phyloP scores from a whole-genome alignment of 2,113 vertebrate species.

The Chaenocephalus aceratus region DNA sequence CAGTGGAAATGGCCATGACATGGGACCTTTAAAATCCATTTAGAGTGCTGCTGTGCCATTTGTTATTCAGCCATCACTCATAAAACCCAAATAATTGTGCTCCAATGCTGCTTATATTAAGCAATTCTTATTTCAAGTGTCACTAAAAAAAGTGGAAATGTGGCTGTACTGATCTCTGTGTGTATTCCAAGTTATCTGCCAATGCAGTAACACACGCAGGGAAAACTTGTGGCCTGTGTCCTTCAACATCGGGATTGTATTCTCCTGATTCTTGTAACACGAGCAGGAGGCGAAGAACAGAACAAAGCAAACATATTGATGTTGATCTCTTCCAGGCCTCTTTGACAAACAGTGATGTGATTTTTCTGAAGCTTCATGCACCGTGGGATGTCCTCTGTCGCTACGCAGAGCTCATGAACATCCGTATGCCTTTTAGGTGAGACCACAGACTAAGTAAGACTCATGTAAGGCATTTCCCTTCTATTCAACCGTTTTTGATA shows the following conservation, averaged over 20 bases:
- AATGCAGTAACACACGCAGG: neutral
- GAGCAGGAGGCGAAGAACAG: constrained; percentile 12
- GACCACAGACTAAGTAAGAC: constrained; percentile 34
- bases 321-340: constrained; percentile 87
- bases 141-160: constrained; percentile 23
- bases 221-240: constrained; percentile 34
- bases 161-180: constrained; percentile 9
- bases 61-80: neutral
- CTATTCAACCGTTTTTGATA: too few relatives aligned
- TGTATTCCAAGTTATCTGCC: neutral
- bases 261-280: constrained; percentile 19
- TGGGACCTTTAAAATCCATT: neutral
- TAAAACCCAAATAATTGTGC: constrained; percentile 38
- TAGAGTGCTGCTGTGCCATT: constrained; percentile 1
- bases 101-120: constrained; percentile 14
- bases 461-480: neutral
- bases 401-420: constrained; percentile 96
- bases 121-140: constrained; percentile 1
- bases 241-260: constrained; percentile 32
- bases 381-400: constrained; percentile 96
- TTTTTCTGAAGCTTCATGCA: constrained; percentile 95
- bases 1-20: too few relatives aligned
- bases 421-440: constrained; percentile 98
- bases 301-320: neutral
- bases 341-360: constrained; percentile 92